Conservation (phyloP, 2,113 vertebrate genomes). For the Myiagra hebetior region DNA sequence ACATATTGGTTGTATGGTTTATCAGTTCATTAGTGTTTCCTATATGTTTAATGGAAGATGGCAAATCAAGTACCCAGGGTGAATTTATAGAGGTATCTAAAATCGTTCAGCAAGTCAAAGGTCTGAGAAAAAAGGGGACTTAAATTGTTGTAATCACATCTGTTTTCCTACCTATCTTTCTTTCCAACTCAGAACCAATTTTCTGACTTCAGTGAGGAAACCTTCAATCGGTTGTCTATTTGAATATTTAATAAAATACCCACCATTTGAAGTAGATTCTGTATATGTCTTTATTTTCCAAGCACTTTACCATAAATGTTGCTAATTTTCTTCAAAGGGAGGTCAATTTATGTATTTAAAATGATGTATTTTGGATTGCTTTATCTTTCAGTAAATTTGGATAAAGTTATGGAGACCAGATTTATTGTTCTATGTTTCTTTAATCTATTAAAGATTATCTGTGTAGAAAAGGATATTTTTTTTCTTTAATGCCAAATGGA, state of each 20-base stretch:
- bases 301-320: neutral
- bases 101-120: neutral
- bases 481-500: neutral
- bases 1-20: neutral
- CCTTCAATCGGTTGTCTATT: neutral
- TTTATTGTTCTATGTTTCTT: neutral
- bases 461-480: neutral
- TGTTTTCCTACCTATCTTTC: neutral
- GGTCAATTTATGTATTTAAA: neutral
- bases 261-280: neutral
- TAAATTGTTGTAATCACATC: neutral
- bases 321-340: neutral
- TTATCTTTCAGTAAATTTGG: neutral
- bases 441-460: neutral
- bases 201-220: neutral
- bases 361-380: neutral
- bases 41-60: neutral
- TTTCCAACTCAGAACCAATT: neutral
- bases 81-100: neutral
- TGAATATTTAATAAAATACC: neutral
- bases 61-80: neutral
- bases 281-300: neutral
- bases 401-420: neutral
- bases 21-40: neutral
- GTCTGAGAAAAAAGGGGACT: neutral